A percentile compares a stretch with the other conserved stretches of the same genome.
These are phyloP conservation scores for Rafetus swinhoei DNA, from an alignment of 2,113 vertebrate genomes.

Conservation along the genomic window DNA sequence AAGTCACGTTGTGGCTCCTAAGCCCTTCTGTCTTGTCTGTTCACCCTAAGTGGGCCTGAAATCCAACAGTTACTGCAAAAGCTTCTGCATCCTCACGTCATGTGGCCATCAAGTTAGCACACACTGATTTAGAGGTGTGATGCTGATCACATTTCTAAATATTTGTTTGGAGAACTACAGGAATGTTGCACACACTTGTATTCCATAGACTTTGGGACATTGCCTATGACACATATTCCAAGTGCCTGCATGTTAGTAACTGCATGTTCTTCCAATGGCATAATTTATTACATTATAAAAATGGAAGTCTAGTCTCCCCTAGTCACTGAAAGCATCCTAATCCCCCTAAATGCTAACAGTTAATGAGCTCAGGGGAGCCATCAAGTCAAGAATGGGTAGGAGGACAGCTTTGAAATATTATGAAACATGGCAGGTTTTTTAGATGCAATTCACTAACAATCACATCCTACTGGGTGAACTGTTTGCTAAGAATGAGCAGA, in stretches of 20 bases:
- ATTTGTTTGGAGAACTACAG: slow-evolving; percentile 11
- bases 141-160: not conserved
- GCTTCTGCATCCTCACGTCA: not conserved
- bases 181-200: not conserved
- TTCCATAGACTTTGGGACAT: not conserved
- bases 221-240: slow-evolving; percentile 1
- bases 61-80: not conserved
- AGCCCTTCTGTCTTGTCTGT: not conserved
- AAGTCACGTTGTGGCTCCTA: not conserved
- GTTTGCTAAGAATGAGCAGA: not conserved
- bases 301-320: not conserved
- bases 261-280: not conserved
- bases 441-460: not conserved
- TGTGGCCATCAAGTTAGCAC: not conserved
- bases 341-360: not conserved
- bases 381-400: not conserved
- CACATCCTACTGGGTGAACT: not conserved
- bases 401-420: not conserved
- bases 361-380: not conserved
- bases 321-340: not conserved
- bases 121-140: too few species aligned
- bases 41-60: not conserved
- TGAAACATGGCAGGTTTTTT: not conserved
- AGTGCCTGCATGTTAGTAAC: not conserved
- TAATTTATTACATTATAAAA: not conserved